Conservation (phyloP, 1,140 invertebrate genomes). For the Telenomus remus region DNA sequence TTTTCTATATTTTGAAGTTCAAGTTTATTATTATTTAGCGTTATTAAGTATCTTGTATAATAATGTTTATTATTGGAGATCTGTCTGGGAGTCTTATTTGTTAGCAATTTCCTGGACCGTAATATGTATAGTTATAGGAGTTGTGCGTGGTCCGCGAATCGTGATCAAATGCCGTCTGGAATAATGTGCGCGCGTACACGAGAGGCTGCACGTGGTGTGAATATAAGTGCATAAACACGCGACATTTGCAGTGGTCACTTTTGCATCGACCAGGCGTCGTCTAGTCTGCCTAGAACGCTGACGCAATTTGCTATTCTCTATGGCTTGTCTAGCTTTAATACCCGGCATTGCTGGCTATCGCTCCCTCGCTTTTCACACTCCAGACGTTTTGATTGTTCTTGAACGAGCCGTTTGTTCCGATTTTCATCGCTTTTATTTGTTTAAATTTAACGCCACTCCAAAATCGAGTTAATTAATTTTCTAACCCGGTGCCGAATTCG, state of each 20-base stretch:
- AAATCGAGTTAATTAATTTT: not conserved
- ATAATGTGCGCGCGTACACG: slow-evolving; percentile 1
- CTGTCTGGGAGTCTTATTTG: slow-evolving; percentile 40
- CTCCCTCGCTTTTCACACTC: slow-evolving; percentile 19
- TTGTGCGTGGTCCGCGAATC: slow-evolving; percentile 14
- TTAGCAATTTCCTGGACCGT: slow-evolving; percentile 41
- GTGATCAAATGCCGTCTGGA: slow-evolving; percentile 15
- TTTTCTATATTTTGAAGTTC: no score
- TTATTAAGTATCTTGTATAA: no score
- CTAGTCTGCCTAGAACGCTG: slow-evolving; percentile 42
- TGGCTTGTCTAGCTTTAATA: slow-evolving; percentile 20
- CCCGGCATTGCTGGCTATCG: not conserved
- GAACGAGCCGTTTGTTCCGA: slow-evolving; percentile 20
- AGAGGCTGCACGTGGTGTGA: slow-evolving; percentile 37
- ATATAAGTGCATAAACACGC: slow-evolving; percentile 36
- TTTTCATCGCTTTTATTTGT: not conserved
- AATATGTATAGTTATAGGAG: not conserved
- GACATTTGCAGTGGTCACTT: slow-evolving; percentile 36
- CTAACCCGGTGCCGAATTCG: not conserved
- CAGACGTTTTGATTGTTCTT: slow-evolving; percentile 25
- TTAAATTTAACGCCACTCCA: slow-evolving; percentile 1
- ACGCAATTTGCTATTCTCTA: slow-evolving; percentile 40
- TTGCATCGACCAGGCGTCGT: slow-evolving; percentile 44
- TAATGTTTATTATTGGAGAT: not conserved
- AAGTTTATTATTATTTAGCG: no score